Evolutionary conservation across 2,888 invertebrate species (phyloP).

Genomic region (Autographa gamma): DNA sequence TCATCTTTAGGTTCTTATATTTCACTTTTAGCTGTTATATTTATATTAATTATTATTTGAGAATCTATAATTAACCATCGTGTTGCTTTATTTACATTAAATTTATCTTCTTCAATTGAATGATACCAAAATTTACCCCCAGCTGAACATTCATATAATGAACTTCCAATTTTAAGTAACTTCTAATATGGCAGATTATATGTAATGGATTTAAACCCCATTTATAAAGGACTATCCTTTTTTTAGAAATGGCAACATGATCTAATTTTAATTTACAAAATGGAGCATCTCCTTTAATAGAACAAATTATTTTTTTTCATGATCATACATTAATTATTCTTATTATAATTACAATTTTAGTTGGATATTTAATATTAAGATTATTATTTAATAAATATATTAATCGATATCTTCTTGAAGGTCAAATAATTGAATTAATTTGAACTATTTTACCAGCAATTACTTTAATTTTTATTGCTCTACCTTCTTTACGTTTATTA

Average conservation of each 20-base stretch:
- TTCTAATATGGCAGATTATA: slow-evolving; percentile 90
- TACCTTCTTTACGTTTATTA: slow-evolving; percentile 89
- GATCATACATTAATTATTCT: slow-evolving; percentile 90
- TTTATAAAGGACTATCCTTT: slow-evolving; percentile 90
- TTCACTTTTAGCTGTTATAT: slow-evolving; percentile 88
- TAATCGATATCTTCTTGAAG: slow-evolving; percentile 89
- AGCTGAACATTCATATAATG: slow-evolving; percentile 89
- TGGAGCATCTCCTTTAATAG: slow-evolving; percentile 90
- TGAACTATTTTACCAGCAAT: slow-evolving; percentile 90
- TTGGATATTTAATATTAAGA: slow-evolving; percentile 87
- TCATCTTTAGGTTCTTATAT: slow-evolving; percentile 91
- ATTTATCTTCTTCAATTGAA: slow-evolving; percentile 89
- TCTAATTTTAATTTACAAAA: slow-evolving; percentile 89
- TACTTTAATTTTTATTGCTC: slow-evolving; percentile 90
- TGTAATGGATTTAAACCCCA: slow-evolving; percentile 91
- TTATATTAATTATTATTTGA: slow-evolving; percentile 90
- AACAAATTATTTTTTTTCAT: slow-evolving; percentile 91
- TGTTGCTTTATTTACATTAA: slow-evolving; percentile 83
- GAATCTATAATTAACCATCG: slow-evolving; percentile 89
- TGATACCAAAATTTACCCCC: slow-evolving; percentile 89
- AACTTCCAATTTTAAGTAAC: slow-evolving; percentile 88
- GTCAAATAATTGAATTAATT: slow-evolving; percentile 90
- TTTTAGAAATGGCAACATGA: slow-evolving; percentile 90
- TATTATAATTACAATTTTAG: slow-evolving; percentile 90
- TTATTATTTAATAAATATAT: slow-evolving; percentile 89